Evolutionary conservation across 2,888 invertebrate species (phyloP).

Genomic region (Azorinus chamasolen): DNA sequence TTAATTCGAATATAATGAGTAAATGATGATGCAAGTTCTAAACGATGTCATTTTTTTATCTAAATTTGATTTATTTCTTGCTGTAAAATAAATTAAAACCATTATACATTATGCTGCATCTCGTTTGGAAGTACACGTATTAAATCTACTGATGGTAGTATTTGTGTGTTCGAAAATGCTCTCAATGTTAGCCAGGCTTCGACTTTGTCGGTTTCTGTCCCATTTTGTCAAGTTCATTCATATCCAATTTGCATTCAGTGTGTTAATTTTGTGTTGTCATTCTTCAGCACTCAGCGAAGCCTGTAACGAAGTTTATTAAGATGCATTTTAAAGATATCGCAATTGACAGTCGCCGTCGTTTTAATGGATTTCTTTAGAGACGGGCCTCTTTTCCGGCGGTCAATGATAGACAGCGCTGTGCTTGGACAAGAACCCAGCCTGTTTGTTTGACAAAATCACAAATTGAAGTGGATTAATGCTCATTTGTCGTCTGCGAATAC

Average conservation of each 20-base stretch:
- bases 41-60: too few species aligned
- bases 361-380: constrained; percentile 44
- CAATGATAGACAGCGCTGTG: constrained; percentile 23
- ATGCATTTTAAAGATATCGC: constrained; percentile 42
- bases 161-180: too few species aligned
- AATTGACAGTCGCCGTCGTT: constrained; percentile 44
- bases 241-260: constrained; percentile 5
- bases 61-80: too few species aligned
- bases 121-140: too few species aligned
- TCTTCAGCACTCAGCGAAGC: constrained; percentile 12
- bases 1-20: too few species aligned
- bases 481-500: constrained; percentile 53
- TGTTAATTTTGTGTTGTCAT: neutral
- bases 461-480: constrained; percentile 56
- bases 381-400: constrained; percentile 29
- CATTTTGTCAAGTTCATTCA: constrained; percentile 10
- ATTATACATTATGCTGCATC: too few species aligned
- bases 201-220: neutral
- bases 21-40: too few species aligned
- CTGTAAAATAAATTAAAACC: too few species aligned
- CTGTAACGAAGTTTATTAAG: constrained; percentile 33
- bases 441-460: constrained; percentile 48
- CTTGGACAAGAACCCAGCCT: constrained; percentile 25
- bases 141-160: too few species aligned
- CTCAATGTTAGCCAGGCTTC: too few species aligned